phyloP scores from a whole-genome alignment of 2,113 vertebrate species.

The Hyaena hyaena region DNA sequence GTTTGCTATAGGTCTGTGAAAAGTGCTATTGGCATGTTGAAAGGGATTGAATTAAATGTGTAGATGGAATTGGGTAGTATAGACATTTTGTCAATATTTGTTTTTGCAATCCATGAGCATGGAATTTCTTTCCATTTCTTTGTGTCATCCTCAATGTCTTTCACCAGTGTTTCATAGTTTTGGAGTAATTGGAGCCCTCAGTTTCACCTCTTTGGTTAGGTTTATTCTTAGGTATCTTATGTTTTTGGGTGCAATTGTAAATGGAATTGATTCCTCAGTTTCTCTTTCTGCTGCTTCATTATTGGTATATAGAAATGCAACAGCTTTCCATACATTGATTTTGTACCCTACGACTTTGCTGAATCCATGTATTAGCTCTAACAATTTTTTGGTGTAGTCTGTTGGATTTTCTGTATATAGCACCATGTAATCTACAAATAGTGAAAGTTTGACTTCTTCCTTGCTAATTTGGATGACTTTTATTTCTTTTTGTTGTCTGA shows the following conservation, averaged over 20 bases:
- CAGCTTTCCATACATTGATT: not conserved
- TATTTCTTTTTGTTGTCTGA: not conserved
- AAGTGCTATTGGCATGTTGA: not conserved
- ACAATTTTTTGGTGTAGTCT: not conserved
- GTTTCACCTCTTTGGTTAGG: not conserved
- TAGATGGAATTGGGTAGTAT: not conserved
- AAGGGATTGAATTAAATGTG: not conserved
- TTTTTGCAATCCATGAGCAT: not conserved
- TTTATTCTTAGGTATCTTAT: not conserved
- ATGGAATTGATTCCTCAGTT: not conserved
- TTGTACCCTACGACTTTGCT: not conserved
- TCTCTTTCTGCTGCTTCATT: not conserved
- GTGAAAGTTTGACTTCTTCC: not conserved
- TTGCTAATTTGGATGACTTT: not conserved
- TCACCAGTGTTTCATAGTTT: not conserved
- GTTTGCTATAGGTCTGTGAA: not conserved
- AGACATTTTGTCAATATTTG: not conserved
- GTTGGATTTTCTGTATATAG: not conserved
- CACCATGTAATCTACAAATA: not conserved
- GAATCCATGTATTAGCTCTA: not conserved
- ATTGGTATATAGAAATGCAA: not conserved
- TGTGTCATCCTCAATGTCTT: not conserved
- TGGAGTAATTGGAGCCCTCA: too few species aligned
- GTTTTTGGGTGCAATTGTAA: not conserved
- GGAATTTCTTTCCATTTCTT: not conserved